Conservation (phyloP, 2,888 invertebrate species). For the Cephalotes varians region DNA sequence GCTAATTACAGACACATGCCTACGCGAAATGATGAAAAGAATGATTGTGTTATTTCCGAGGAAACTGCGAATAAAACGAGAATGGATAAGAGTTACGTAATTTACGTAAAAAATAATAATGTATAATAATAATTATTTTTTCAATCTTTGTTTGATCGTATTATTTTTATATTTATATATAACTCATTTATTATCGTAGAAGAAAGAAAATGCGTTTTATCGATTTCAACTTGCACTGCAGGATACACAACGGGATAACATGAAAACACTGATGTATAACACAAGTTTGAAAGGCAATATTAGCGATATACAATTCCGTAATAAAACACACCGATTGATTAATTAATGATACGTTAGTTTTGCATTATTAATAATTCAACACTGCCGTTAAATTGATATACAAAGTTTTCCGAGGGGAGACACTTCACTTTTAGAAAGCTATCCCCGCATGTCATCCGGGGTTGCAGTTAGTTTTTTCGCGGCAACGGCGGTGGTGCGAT, state of each 20-base stretch:
- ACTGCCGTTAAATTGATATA: not conserved
- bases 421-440: slow-evolving; percentile 17
- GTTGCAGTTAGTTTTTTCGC: slow-evolving; percentile 44
- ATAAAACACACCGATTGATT: slow-evolving; percentile 2
- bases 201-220: not conserved
- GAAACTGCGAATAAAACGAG: slow-evolving; percentile 1
- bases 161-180: not conserved
- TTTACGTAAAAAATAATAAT: not conserved
- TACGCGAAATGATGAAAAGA: not conserved
- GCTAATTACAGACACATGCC: not conserved
- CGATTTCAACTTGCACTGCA: not conserved
- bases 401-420: not conserved
- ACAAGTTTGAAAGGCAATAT: not conserved
- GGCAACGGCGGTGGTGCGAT: slow-evolving; percentile 45
- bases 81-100: not conserved
- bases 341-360: slow-evolving; percentile 25
- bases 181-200: not conserved
- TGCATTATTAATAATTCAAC: slow-evolving; percentile 26
- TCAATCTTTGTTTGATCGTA: not conserved
- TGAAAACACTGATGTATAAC: not conserved
- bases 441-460: not conserved
- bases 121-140: not conserved
- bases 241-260: not conserved
- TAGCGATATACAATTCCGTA: not conserved
- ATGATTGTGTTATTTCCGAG: not conserved